Base-by-base conservation (phyloP, 2,888 invertebrate species). In the Melitaea athalia region DNA sequence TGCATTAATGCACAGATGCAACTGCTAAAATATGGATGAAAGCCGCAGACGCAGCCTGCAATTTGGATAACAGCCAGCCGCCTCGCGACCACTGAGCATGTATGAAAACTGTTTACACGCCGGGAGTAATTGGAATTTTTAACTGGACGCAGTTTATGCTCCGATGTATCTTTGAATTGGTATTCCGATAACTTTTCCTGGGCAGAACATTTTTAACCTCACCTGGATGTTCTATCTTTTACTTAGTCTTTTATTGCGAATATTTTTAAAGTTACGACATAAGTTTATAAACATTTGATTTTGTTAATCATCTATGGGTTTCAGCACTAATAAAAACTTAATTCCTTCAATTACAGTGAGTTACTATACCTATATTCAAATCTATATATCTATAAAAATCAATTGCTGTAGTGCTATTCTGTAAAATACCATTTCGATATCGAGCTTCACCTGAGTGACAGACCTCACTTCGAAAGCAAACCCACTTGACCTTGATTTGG, bases 1-100 rank as follows among this genome's bases (percentile, higher is more conserved):
- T 49, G 57, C 60, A 57, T 64, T 69, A 67, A 72, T 67, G 62
- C 64, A 43, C 67, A 64, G 68, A 71, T 73, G 72, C 72, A 69
- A 69, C 66, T 67, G 73, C 68, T 75, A 69, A 75, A 77, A 75
- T 72, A 76, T 75, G 72, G 64, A 73, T 70, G 70, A 60, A 63
- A 63, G 57, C 72, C 76, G 68, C 74, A 72, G 67, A 72, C 70
- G 71, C 59, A 63, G 57, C 64, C 63, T 68, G 74, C 70, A 69
- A 69, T 70, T 74, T 76, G 77, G 76, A 74, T 52, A 47, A 31
- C 59, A 24, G 73, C 77, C 76, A 77, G 72, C 43, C 63, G 66
- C 59, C 63, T 60, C 59, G 68, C 33, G 63, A 42, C 31, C 31
- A 15, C 52, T 17, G 63, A 24, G 42, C 49, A 63, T 45, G 63